Base-by-base conservation (phyloP, 2,888 invertebrate genomes). In the Cryptus viduatorius region DNA sequence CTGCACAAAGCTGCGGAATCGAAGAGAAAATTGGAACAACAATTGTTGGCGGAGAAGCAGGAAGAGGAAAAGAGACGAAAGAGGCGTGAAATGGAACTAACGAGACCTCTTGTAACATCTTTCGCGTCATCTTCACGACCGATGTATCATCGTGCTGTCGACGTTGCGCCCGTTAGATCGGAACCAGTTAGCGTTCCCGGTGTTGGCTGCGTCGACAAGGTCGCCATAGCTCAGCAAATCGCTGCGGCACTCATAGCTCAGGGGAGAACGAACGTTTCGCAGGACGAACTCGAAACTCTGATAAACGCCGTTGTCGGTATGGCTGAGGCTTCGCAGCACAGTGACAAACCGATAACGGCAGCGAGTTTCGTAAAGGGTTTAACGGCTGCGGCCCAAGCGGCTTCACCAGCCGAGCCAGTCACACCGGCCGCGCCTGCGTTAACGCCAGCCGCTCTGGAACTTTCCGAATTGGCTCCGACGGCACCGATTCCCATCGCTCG, bases 211-310 rank as follows among this genome's bases (percentile, higher is more conserved):
- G 96, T 97, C 80, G 97, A 98, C 91, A 96, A 97, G 89, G 96
- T 96, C 42, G 96, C 97, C 75, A 97, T 98, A 87, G 97, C 98
- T 0, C 96, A 96, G 88, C 97, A 97, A 92, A 96, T 98, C 93
- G 97, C 98, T 0, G 96, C 96, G 42, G 97, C 97, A 1, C 94
- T 98, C 56, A 95, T 97, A 10, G 95, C 96, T 19, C 97, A 97
- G 93, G 98, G 98, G 65, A 96, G 97, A 92, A 96, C 97, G 0
- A 96, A 98, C 93, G 96, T 98, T 5, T 96, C 97, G 4, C 96
- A 97, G 75, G 96, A 95, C 72, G 97, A 98, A 90, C 94, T 98
- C 84, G 97, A 97, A 89, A 96, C 96, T 86, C 94, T 98, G 0
- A 96, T 98, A 44, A 97, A 97, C 89, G 96, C 97, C 14, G 97